These are phyloP conservation scores for Ciconia boyciana DNA, from an alignment of 2,113 vertebrate species.

Conservation along the genomic window DNA sequence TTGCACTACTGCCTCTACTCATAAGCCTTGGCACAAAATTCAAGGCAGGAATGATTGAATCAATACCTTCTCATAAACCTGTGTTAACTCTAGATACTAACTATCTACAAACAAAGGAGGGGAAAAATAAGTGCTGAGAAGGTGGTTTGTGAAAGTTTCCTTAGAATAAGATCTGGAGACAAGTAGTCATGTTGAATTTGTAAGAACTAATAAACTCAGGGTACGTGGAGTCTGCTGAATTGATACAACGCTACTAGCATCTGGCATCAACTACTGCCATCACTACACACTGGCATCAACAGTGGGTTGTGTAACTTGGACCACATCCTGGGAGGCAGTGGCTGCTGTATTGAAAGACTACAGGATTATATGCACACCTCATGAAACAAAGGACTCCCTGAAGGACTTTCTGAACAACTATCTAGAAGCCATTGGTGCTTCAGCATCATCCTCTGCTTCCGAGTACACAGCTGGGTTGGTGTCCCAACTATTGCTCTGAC, in stretches of 20 bases:
- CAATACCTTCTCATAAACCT: background rate
- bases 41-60: background rate
- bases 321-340: background rate
- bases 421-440: background rate
- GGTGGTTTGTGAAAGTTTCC: background rate
- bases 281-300: background rate
- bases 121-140: background rate
- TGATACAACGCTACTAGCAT: background rate
- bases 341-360: background rate
- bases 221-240: background rate
- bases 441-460: background rate
- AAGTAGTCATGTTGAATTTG: background rate
- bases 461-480: background rate
- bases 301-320: background rate
- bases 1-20: background rate
- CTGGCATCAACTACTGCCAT: too few relatives aligned
- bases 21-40: background rate
- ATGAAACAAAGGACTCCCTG: background rate
- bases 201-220: background rate
- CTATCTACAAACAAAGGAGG: background rate
- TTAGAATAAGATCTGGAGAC: background rate
- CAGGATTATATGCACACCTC: background rate
- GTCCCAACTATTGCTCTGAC: background rate
- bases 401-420: background rate
- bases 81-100: background rate